These are phyloP conservation scores for Hippoglossus stenolepis DNA, from an alignment of 2,113 vertebrate genomes.

Conservation along the genomic window DNA sequence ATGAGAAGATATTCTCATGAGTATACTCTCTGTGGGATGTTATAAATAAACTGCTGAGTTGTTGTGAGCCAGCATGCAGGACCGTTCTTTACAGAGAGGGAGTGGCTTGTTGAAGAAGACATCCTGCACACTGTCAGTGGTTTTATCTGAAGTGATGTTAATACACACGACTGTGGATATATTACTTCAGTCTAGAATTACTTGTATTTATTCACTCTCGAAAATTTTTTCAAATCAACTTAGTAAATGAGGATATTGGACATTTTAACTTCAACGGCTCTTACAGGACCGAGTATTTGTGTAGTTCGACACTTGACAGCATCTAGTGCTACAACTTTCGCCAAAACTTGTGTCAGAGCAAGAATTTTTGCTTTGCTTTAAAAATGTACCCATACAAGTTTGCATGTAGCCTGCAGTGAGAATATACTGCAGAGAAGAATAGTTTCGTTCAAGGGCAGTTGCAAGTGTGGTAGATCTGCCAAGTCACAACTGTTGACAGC, in stretches of 20 bases:
- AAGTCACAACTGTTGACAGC: not conserved
- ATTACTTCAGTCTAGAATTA: not conserved
- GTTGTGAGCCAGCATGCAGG: slow-evolving; percentile 70
- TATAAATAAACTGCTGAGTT: slow-evolving; percentile 79
- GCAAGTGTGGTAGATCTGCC: not conserved
- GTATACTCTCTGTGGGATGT: slow-evolving; percentile 56
- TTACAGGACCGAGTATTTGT: too few species aligned
- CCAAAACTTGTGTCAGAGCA: not conserved
- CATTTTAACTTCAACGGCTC: not conserved
- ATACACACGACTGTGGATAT: not conserved
- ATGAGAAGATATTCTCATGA: slow-evolving; percentile 56
- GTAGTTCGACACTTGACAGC: not conserved
- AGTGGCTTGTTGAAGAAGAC: slow-evolving; percentile 51
- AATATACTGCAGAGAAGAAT: not conserved
- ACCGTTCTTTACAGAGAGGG: slow-evolving; percentile 63
- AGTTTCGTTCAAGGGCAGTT: not conserved
- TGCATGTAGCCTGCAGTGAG: not conserved
- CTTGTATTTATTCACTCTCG: too few species aligned
- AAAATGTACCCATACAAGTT: not conserved
- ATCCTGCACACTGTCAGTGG: slow-evolving; percentile 29
- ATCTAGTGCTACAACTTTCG: not conserved
- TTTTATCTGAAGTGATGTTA: slow-evolving; percentile 13
- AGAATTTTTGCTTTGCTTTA: not conserved
- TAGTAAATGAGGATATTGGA: not conserved
- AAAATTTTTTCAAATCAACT: not conserved